Conservation (phyloP, 2,797 vertebrate genomes). For the Rhinoraja longicauda region DNA sequence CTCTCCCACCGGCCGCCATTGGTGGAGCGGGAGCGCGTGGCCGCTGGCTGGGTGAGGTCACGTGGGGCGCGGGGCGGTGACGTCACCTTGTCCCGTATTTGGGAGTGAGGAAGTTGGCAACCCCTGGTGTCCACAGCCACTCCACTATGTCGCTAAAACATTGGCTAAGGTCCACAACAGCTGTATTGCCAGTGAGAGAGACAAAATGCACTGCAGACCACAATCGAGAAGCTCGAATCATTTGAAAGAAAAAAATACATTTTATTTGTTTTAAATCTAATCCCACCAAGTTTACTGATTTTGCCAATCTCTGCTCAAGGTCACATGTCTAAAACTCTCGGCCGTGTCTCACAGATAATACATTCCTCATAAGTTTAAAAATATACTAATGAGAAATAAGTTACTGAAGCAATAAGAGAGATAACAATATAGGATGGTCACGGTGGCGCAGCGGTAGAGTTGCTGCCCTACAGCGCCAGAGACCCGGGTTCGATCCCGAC, state of each 20-base stretch:
- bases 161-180: not conserved
- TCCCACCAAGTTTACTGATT: not conserved
- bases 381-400: constrained; percentile 21
- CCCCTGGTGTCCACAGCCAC: not conserved
- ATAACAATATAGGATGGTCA: too few relatives aligned
- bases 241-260: too few relatives aligned
- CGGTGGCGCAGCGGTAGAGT: too few relatives aligned
- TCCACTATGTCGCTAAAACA: not conserved
- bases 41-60: too few relatives aligned
- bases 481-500: too few relatives aligned
- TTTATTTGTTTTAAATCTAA: not conserved
- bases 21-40: too few relatives aligned
- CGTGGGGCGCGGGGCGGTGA: too few relatives aligned
- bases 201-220: not conserved
- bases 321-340: not conserved
- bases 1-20: too few relatives aligned
- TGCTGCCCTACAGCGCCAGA: too few relatives aligned
- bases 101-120: too few relatives aligned
- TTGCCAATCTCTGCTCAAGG: not conserved
- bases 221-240: not conserved
- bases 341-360: not conserved
- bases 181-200: not conserved
- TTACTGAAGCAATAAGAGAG: not conserved
- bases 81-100: too few relatives aligned
- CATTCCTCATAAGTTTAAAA: not conserved